A percentile compares a stretch with the other conserved stretches of the same genome.
These are phyloP conservation scores for Cepaea nemoralis DNA, from an alignment of 1,140 invertebrate genomes.

Conservation along the genomic window DNA sequence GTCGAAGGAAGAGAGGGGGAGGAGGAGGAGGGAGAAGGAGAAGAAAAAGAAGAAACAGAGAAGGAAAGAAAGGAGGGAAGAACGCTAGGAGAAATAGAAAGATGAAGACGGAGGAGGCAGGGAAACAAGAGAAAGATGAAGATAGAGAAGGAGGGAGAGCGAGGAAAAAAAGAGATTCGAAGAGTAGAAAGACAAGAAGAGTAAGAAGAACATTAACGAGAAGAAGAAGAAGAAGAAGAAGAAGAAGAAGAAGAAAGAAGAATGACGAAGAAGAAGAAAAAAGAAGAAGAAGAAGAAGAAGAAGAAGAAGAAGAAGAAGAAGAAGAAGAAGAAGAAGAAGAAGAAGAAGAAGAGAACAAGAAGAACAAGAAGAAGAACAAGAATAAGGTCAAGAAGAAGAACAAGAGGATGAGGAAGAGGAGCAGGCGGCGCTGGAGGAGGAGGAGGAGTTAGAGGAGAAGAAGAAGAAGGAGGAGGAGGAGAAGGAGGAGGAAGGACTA, in stretches of 20 bases:
- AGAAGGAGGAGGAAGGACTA: neutral
- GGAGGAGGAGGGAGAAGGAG: constrained; percentile 3
- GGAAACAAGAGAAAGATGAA: neutral
- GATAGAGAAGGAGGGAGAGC: neutral
- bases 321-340: neutral
- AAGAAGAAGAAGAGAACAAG: neutral
- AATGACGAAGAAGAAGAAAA: neutral
- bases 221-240: neutral
- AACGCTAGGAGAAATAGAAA: neutral
- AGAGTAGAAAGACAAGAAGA: neutral
- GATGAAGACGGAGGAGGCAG: too few species aligned
- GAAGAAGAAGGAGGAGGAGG: too few species aligned
- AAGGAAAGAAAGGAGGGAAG: neutral
- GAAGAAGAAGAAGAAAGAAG: neutral
- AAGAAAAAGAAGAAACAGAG: neutral
- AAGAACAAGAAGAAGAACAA: neutral
- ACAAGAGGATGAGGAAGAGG: too few species aligned
- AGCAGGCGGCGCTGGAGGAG: too few species aligned
- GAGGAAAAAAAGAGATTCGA: neutral
- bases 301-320: neutral
- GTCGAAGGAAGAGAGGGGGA: neutral
- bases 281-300: neutral
- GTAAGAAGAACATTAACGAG: neutral
- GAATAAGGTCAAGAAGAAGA: neutral
- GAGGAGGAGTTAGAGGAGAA: too few species aligned